A percentile compares a stretch with the other conserved stretches of the same genome.
phyloP scores from a whole-genome alignment of 2,888 invertebrate genomes.

The Liopterus haemorrhoidalis region DNA sequence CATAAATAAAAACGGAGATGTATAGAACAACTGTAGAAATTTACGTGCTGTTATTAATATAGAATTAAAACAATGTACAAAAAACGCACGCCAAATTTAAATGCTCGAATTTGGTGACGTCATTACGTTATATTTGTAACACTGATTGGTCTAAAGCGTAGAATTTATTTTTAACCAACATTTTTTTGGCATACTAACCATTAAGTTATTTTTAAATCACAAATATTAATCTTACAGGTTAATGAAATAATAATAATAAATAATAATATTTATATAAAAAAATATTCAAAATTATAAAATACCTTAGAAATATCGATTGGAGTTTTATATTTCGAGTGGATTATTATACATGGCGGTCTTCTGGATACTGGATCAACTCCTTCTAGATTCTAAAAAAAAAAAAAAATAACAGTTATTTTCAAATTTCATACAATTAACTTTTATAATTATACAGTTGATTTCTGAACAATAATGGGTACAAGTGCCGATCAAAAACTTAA shows the following conservation, averaged over 20 bases:
- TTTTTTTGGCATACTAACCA: slow-evolving; percentile 16
- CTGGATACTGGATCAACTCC: slow-evolving; percentile 48
- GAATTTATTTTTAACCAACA: slow-evolving; percentile 16
- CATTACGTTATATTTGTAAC: slow-evolving; percentile 19
- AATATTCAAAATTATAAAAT: neutral
- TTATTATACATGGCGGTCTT: slow-evolving; percentile 50
- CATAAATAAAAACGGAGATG: too few relatives aligned
- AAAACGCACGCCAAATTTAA: slow-evolving; percentile 22
- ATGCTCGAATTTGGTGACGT: slow-evolving; percentile 18
- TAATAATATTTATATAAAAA: neutral
- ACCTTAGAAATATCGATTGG: slow-evolving; percentile 35
- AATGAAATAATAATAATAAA: neutral
- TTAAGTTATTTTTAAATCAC: slow-evolving; percentile 14
- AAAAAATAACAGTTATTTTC: slow-evolving; percentile 17
- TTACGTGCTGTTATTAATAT: too few relatives aligned
- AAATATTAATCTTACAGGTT: slow-evolving; percentile 1
- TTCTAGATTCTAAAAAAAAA: slow-evolving; percentile 46
- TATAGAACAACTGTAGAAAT: too few relatives aligned
- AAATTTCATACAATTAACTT: slow-evolving; percentile 1
- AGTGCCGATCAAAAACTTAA: too few relatives aligned
- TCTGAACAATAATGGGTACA: too few relatives aligned
- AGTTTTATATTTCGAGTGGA: slow-evolving; percentile 39
- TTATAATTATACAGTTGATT: neutral
- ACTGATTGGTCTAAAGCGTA: slow-evolving; percentile 19
- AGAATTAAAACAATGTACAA: too few relatives aligned